Conservation (phyloP, 37 sponge, comb jelly and placozoan genomes). For the Diacarnus erythraeanus region DNA sequence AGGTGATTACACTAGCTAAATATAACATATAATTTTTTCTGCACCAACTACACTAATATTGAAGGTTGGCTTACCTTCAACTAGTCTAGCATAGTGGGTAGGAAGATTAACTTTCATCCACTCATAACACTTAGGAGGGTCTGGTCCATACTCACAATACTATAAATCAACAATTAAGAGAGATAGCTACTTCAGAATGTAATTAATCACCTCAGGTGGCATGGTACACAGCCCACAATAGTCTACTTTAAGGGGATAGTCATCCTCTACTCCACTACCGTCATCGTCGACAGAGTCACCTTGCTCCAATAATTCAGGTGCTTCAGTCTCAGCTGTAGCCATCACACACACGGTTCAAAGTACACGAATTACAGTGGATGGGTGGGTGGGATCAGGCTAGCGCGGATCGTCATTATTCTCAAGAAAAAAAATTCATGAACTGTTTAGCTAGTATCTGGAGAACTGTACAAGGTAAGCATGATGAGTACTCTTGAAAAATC, state of each 20-base stretch:
- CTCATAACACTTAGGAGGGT: constrained; percentile 80
- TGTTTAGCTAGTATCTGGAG: too few relatives aligned
- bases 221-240: constrained; percentile 83
- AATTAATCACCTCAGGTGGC: constrained; percentile 72
- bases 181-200: not conserved
- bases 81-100: constrained; percentile 63
- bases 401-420: too few relatives aligned
- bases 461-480: too few relatives aligned
- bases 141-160: constrained; percentile 94
- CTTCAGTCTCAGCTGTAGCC: not conserved
- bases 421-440: not conserved
- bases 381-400: too few relatives aligned
- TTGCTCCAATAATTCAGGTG: not conserved
- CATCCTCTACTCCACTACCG: not conserved
- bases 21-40: too few relatives aligned
- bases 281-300: not conserved
- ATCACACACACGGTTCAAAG: too few relatives aligned
- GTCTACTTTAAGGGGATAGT: constrained; percentile 63
- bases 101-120: constrained; percentile 92
- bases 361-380: too few relatives aligned
- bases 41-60: too few relatives aligned
- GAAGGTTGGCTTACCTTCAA: too few relatives aligned
- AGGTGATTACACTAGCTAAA: too few relatives aligned
- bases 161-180: constrained; percentile 15
- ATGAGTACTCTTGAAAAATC: too few relatives aligned